Evolutionary conservation across 2,797 vertebrate species (phyloP), one percentile per base, ranked within the genome.

Genomic region (Eptatretus atami): DNA sequence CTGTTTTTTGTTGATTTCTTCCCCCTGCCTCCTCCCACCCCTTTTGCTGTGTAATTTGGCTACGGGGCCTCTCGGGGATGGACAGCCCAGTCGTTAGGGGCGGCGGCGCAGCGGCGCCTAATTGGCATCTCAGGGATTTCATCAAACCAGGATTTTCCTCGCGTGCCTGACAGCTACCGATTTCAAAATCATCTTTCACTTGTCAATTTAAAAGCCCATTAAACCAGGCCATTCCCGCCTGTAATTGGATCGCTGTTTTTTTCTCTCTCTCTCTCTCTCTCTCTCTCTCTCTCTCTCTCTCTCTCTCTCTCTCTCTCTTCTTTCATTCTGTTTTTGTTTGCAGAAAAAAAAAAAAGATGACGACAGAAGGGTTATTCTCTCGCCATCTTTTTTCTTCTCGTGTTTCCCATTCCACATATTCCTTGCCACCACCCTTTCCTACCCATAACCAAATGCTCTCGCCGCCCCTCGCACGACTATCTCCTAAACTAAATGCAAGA

Each of bases 201-300:
- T 93, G 88, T 95, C 90, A 95, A 92, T 95, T 88, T 88, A 90
- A 93, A 84, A 90, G 82, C 80, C 84, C 74, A 80, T 83, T 92
- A 90, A 83, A 88, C 81, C 78, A 80, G 80, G 79, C 84, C 81
- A 81, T 84, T 88, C 79, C 82, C 6, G 31, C 31, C 31, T 44
- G 31, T 44, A 44, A 44, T 44, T 44, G 31, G 31, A 44, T 44
- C 31, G 31, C 31, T 80, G 78, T 78, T 82, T 87, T 87, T 92
- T 92, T 92, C 92, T 86, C 84, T 80, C 77, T 76, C 77, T 79
- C 76, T 78, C 75, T n/a, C n/a, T n/a, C n/a, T n/a, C n/a, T n/a
- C n/a, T n/a, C n/a, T n/a, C n/a, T n/a, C 84, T 80, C 77, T 76
- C 77, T 79, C 76, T 78, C 75, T 86, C 84, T 80, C 77, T 76